Percentiles rank a stretch among this genome's conserved stretches.
These are phyloP conservation scores for Philereme transversata DNA, from an alignment of 2,888 invertebrate species.

Conservation along the genomic window DNA sequence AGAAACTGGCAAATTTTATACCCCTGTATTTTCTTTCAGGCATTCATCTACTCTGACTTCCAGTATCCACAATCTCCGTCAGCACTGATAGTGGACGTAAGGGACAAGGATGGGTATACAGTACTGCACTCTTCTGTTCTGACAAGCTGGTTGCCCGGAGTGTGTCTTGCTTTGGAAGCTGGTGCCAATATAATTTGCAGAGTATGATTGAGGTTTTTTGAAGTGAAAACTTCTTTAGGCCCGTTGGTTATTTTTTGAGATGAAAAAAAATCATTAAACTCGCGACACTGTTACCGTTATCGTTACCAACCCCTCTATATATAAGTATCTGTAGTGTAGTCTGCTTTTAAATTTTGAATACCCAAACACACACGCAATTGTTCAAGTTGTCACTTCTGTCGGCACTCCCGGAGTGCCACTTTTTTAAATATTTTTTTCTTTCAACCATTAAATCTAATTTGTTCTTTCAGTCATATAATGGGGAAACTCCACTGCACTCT, in stretches of 20 bases:
- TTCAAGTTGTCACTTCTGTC: too few relatives aligned
- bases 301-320: too few relatives aligned
- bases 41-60: slow-evolving; percentile 10
- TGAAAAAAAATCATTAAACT: too few relatives aligned
- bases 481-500: slow-evolving; percentile 63
- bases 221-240: too few relatives aligned
- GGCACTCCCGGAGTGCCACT: too few relatives aligned
- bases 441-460: too few relatives aligned
- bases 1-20: not conserved
- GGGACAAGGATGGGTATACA: slow-evolving; percentile 58
- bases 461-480: slow-evolving; percentile 48
- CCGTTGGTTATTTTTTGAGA: too few relatives aligned
- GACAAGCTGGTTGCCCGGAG: slow-evolving; percentile 60
- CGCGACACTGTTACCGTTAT: too few relatives aligned
- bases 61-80: slow-evolving; percentile 1
- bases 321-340: too few relatives aligned
- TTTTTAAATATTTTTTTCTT: too few relatives aligned
- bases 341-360: too few relatives aligned
- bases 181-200: slow-evolving; percentile 55
- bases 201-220: slow-evolving; percentile 32
- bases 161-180: slow-evolving; percentile 61
- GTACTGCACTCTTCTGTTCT: slow-evolving; percentile 64
- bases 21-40: slow-evolving; percentile 7
- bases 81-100: slow-evolving; percentile 41
- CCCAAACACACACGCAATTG: too few relatives aligned